These are phyloP conservation scores for Alouatta palliata DNA, from an alignment of 2,113 vertebrate genomes.

Conservation along the genomic window DNA sequence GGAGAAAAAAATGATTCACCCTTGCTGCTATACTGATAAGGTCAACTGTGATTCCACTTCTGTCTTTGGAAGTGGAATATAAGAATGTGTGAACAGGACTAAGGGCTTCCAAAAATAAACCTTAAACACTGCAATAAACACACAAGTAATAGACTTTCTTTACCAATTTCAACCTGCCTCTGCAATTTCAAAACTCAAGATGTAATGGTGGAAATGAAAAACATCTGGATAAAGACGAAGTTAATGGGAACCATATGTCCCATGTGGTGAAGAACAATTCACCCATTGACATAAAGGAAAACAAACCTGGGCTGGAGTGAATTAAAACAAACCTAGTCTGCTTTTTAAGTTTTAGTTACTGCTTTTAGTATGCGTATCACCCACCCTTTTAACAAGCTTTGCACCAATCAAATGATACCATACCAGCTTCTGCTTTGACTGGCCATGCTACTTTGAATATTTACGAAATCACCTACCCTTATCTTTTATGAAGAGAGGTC, in stretches of 20 bases:
- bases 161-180: conserved; percentile 72
- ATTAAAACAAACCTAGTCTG: conserved; percentile 44
- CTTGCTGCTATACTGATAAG: not conserved
- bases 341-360: not conserved
- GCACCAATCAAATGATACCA: not conserved
- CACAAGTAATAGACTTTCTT: conserved; percentile 64
- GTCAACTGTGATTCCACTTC: conserved; percentile 52
- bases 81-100: conserved; percentile 57
- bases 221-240: conserved; percentile 68
- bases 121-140: conserved; percentile 77
- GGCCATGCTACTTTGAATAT: not conserved
- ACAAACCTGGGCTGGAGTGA: not conserved
- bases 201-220: conserved; percentile 70
- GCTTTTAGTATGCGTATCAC: not conserved
- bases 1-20: conserved; percentile 18
- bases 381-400: not conserved
- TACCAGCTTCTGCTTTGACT: not conserved
- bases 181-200: conserved; percentile 51
- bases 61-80: conserved; percentile 61
- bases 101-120: conserved; percentile 73
- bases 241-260: conserved; percentile 68
- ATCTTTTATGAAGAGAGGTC: not conserved
- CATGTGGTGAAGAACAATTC: not conserved
- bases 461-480: not conserved
- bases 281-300: conserved; percentile 53